A percentile compares a stretch with the other conserved stretches of the same genome.
Evolutionary conservation across 2,113 vertebrate species (phyloP).

Genomic region (Pogona vitticeps): DNA sequence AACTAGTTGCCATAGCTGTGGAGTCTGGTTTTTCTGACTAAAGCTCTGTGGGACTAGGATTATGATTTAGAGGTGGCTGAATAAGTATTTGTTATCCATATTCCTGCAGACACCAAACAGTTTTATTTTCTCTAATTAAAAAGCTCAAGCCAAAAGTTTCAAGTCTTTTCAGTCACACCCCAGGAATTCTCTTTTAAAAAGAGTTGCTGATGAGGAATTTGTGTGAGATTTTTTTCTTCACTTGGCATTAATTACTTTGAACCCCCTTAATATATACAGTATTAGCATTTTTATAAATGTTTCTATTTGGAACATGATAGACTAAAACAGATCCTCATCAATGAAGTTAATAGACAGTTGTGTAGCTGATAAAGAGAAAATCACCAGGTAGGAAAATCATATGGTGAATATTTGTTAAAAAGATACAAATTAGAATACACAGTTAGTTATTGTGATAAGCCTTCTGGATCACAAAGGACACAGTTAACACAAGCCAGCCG

Average conservation of each 20-base stretch:
- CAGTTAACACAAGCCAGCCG: too few relatives aligned
- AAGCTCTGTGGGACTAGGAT: slow-evolving; percentile 16
- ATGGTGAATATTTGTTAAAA: neutral
- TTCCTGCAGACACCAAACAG: slow-evolving; percentile 28
- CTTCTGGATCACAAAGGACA: neutral
- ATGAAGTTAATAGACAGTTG: neutral
- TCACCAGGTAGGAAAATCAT: neutral
- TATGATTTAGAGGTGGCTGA: slow-evolving; percentile 23
- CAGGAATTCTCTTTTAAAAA: slow-evolving; percentile 13
- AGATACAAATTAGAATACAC: neutral
- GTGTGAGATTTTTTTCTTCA: slow-evolving; percentile 30
- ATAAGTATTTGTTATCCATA: slow-evolving; percentile 21
- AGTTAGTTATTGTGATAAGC: neutral
- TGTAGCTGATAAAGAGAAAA: neutral
- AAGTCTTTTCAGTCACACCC: neutral
- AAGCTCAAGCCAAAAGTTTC: slow-evolving; percentile 15
- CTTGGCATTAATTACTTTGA: slow-evolving; percentile 42
- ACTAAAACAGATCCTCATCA: too few relatives aligned
- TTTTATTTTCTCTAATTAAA: slow-evolving; percentile 44
- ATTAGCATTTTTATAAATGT: slow-evolving; percentile 16
- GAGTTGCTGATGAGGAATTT: slow-evolving; percentile 38
- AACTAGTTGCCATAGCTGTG: slow-evolving; percentile 7
- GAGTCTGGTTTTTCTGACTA: slow-evolving; percentile 11
- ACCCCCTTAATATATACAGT: slow-evolving; percentile 31
- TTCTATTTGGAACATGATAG: neutral